Evolutionary conservation across 2,888 invertebrate species (phyloP).

Genomic region (Tanypteryx hageni): DNA sequence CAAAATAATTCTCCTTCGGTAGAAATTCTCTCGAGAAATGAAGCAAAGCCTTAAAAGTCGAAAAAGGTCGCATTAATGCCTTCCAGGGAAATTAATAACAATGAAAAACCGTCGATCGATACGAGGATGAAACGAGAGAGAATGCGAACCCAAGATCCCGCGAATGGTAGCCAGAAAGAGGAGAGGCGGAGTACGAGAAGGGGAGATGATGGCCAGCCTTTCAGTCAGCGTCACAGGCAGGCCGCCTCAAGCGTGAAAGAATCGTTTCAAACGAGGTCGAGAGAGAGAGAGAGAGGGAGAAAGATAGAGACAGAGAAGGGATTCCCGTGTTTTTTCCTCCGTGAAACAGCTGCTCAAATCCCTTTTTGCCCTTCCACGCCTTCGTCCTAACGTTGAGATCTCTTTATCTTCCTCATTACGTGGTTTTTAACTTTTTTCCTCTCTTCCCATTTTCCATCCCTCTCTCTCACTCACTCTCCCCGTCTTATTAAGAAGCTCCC

Average conservation of each 20-base stretch:
- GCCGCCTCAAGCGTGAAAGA: background rate
- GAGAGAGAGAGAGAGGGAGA: background rate
- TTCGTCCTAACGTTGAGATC: background rate
- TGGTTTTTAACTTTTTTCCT: background rate
- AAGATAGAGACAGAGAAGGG: background rate
- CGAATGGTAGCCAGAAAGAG: too few relatives aligned
- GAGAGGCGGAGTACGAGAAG: too few relatives aligned
- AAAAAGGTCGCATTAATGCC: too few relatives aligned
- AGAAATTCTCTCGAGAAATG: too few relatives aligned
- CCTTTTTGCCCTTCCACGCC: background rate
- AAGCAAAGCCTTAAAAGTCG: too few relatives aligned
- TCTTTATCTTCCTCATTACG: conserved; percentile 19
- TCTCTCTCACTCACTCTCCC: background rate
- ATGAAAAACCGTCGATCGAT: too few relatives aligned
- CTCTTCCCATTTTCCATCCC: too few relatives aligned
- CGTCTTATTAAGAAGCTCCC: background rate
- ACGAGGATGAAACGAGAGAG: too few relatives aligned
- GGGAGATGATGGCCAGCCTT: too few relatives aligned
- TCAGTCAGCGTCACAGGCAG: background rate
- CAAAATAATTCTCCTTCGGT: too few relatives aligned
- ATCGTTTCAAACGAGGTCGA: background rate
- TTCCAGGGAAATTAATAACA: too few relatives aligned
- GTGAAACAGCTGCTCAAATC: background rate
- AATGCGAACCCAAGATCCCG: too few relatives aligned
- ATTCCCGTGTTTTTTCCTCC: background rate